Evolutionary conservation across 2,113 vertebrate species (phyloP).

Genomic region (Hemicordylus capensis): DNA sequence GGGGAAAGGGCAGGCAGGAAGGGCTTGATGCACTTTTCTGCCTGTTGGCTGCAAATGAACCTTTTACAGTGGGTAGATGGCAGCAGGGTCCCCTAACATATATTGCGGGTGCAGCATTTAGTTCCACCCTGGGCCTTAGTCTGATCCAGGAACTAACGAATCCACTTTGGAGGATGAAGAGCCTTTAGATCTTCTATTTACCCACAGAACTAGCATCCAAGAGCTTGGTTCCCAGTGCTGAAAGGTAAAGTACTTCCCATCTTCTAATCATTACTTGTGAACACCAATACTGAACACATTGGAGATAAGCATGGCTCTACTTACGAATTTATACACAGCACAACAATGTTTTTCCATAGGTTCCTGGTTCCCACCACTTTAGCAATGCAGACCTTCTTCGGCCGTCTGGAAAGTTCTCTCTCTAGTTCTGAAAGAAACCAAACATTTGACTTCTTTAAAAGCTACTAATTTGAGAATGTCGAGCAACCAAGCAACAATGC

Average conservation of each 20-base stretch:
- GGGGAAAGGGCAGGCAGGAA: neutral
- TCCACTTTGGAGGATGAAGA: neutral
- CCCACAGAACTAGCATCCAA: neutral
- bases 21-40: neutral
- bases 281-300: neutral
- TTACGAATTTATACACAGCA: slow-evolving; percentile 98
- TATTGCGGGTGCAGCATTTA: too few species aligned
- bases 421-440: slow-evolving; percentile 86
- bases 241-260: neutral
- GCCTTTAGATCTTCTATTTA: neutral
- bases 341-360: slow-evolving; percentile 98
- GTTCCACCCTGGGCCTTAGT: neutral
- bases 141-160: neutral
- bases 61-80: neutral
- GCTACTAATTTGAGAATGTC: neutral
- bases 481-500: neutral
- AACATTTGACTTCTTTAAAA: neutral
- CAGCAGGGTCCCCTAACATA: neutral
- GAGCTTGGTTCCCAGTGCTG: neutral
- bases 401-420: slow-evolving; percentile 87
- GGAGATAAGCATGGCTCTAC: slow-evolving; percentile 59
- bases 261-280: neutral
- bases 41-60: neutral
- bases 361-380: slow-evolving; percentile 95
- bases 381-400: slow-evolving; percentile 91